Conservation (phyloP, 1,140 invertebrate genomes). For the Eueides isabella region DNA sequence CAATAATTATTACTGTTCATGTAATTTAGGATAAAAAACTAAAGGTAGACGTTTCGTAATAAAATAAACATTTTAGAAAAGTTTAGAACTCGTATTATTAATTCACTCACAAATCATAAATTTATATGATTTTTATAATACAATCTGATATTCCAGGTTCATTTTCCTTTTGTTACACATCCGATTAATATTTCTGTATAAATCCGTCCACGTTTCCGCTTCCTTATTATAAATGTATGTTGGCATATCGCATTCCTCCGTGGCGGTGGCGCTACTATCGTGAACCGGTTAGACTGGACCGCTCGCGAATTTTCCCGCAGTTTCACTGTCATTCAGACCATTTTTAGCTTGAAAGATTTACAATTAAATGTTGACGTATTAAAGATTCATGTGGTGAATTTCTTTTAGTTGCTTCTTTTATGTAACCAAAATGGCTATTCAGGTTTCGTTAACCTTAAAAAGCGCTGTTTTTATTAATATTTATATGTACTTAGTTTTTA, state of each 20-base stretch:
- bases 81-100: too few species aligned
- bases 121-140: conserved; percentile 3
- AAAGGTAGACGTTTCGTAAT: too few species aligned
- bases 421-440: neutral
- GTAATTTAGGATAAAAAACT: too few species aligned
- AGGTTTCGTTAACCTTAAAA: neutral
- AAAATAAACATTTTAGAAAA: too few species aligned
- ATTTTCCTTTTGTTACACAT: conserved; percentile 21
- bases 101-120: too few species aligned
- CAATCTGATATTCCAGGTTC: neutral
- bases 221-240: conserved; percentile 45
- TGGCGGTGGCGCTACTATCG: conserved; percentile 44
- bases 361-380: conserved; percentile 29
- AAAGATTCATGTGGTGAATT: conserved; percentile 10
- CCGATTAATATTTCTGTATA: conserved; percentile 26
- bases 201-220: conserved; percentile 42
- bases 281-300: conserved; percentile 49
- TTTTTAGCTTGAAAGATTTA: conserved; percentile 39
- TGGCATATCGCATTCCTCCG: conserved; percentile 45
- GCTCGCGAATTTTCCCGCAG: conserved; percentile 51
- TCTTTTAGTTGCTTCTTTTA: neutral
- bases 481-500: neutral
- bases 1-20: too few species aligned
- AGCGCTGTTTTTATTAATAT: neutral
- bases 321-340: conserved; percentile 46